Evolutionary conservation across 1,140 invertebrate genomes (phyloP), one percentile per base, ranked within the genome.

Genomic region (Cydia fagiglandana): DNA sequence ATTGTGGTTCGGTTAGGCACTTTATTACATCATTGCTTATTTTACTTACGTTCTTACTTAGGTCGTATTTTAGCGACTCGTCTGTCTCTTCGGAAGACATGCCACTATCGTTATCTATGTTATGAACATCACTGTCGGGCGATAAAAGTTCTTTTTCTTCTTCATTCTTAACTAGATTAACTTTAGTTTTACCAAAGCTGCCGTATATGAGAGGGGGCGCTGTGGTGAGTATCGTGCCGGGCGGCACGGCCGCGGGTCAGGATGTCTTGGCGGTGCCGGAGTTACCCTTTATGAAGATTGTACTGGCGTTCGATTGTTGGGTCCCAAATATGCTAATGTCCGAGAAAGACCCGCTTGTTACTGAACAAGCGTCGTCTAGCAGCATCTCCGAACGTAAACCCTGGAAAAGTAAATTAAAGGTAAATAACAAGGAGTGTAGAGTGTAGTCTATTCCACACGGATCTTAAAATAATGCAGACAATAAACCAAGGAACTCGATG

Each of bases 31-130:
- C 85, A 64, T 56, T 56, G 34, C 74, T 75, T 75, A 64, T 34
- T 3, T 74, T 56, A 77, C 78, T 79, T 75, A 80, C 79, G 68
- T 83, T 81, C 79, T 78, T 75, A 79, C 82, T 86, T 80, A 80
- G 77, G 53, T 80, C 79, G 76, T 80, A 73, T 81, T 85, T 88
- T 9, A 88, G 75, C 73, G 87, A 90, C 17, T 91, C 90, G 38
- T 93, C 89, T 74, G 85, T 90, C 76, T 92, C 91, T 75, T 88
- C 91, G 1, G 91, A 93, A 28, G 91, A 93, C 91, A 93, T 90
- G 70, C 91, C 91, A 77, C 91, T 93, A 75, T 93, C 91, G 34
- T 90, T 88, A 45, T 91, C 89, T 34, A 83, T 79, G 7, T 34
- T 6, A 34, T 78, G 73, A 75, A 76, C 75, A 34, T 81, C 74